Evolutionary conservation across 2,797 vertebrate species (phyloP), one percentile per base, ranked within the genome.

Genomic region (Helicolenus hilgendorfi): DNA sequence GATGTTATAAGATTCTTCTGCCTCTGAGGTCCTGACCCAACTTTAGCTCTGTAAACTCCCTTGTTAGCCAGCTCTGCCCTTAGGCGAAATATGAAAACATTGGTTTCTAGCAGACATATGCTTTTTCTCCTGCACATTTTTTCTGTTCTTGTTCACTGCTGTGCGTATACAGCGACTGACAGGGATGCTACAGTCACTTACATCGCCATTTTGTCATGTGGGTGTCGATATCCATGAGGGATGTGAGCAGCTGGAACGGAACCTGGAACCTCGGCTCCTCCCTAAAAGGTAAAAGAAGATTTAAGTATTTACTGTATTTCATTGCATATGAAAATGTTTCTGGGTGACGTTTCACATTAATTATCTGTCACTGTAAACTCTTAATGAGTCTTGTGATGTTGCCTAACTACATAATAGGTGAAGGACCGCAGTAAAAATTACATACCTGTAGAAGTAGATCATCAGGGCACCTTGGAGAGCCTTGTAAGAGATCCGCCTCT

Each of bases 171-270:
- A 62, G 64, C 20, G 8, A 9, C 35, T 55, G 36, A 24, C 18
- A 29, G 5, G 9, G n/a, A 64, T n/a, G 24, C 49, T 24, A 3
- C 31, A 27, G 31, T 65, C 24, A 94, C 99, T 98, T 95, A 99
- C 99, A 99, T 98, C 99, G 98, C 99, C 99, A 99, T 93, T 99
- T 99, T 65, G 99, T 99, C 98, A 99, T 98, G 73, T 99, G 98
- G 1, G 96, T 98, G 89, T 99, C 99, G 0, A 99, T 97, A 65
- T 99, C 98, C 99, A 99, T 99, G 24, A 99, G 98, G 60, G 94
- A 98, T 6, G 97, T 99, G 77, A 99, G 97, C 86, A 99, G 96
- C 95, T 99, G 99, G 95, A 99, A 99, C 1, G 99, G 99, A 72
- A 99, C 98, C 94, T 99, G 99, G 94, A 99, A 99, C 62, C 99